Evolutionary conservation across 1,140 invertebrate genomes (phyloP), one percentile per base, ranked within the genome.

Genomic region (Aleiodes sp.): DNA sequence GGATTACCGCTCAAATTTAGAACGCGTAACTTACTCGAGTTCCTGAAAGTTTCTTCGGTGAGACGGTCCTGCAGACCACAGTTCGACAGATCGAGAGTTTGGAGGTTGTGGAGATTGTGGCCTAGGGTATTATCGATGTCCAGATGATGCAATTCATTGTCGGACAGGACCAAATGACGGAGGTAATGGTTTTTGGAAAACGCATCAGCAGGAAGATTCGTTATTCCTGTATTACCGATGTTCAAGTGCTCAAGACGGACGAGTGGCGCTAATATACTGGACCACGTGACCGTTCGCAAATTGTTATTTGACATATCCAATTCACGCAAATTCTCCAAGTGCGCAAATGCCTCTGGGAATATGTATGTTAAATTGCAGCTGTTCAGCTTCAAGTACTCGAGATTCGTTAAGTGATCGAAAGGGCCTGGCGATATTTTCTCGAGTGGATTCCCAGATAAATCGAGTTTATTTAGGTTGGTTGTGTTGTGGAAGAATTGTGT

Each of bases 391-490:
- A 93, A 80, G 21, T 89, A 89, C 74, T 92, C 90, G 10, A 92
- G 78, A 76, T 88, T 90, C 6, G 86, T 88, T 35, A 92, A 79
- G 24, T 89, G 88, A 76, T 91, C 88, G 72, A 92, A 91, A 2
- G 90, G 86, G 28, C 87, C 88, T 1, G 87, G 82, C 21, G 88
- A 86, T 56, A 92, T 84, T 7, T 77, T 82, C 41, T 82, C 80
- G 0, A 93, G 81, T 4, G 91, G 90, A 82, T 93, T 93, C 52
- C 89, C 82, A n/a, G 91, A 92, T 6, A 93, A 79, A 77, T 92
- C 91, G 1, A 92, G 83, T 19, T 88, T 91, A 29, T 88, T 90
- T 31, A 93, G 78, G 19, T 90, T 87, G 0, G 89, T 90, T 19
- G 90, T 87, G 71, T 92, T 91, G 66, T 88, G 85, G 79, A 93